Base-by-base conservation (phyloP, 2,888 invertebrate genomes). In the Adela reaumurella region DNA sequence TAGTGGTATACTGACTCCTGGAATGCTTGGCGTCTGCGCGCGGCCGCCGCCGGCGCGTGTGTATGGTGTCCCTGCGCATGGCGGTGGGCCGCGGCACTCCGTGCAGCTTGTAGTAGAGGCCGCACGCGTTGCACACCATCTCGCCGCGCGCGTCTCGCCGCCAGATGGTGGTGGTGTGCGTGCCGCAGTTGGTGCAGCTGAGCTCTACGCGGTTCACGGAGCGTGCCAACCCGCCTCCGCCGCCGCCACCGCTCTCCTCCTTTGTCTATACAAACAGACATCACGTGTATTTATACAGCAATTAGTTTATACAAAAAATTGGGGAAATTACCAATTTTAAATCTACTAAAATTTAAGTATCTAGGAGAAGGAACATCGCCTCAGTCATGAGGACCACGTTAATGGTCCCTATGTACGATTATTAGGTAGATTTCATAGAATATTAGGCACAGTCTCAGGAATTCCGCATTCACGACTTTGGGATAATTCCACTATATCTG, bases 111-210 rank as follows among this genome's bases (percentile, higher is more conserved):
- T 88, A 97, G 81, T 98, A 98, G 35, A 98, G 84, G 0, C 97
- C 98, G 70, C 98, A 98, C 42, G 98, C 98, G 77, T 98, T 98
- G 77, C 98, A 98, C 51, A 98, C 98, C 84, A 98, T 97, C 81
- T 98, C 97, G 2, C 97, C 97, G 62, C 92, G 88, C 62, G 93
- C 87, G 77, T 97, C 97, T 58, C 98, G 84, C 61, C 98, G 82
- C 98, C 98, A 98, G 55, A 98, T 91, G 0, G 98, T 98, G 51
- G 98, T 98, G 41, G 93, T 95, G 67, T 90, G 88, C n/a, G 98
- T 98, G 56, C 93, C 91, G 73, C 98, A 98, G 82, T 98, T 98
- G 58, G 93, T 92, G 74, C 98, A 98, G 14, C 89, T 84, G 62
- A 97, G 85, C 63, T 97, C 97, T 19, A 90, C 85, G 47, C 93